Percentiles rank a stretch among this genome's conserved stretches.
Evolutionary conservation across 2,888 invertebrate genomes (phyloP).

Genomic region (Cephonodes hylas): DNA sequence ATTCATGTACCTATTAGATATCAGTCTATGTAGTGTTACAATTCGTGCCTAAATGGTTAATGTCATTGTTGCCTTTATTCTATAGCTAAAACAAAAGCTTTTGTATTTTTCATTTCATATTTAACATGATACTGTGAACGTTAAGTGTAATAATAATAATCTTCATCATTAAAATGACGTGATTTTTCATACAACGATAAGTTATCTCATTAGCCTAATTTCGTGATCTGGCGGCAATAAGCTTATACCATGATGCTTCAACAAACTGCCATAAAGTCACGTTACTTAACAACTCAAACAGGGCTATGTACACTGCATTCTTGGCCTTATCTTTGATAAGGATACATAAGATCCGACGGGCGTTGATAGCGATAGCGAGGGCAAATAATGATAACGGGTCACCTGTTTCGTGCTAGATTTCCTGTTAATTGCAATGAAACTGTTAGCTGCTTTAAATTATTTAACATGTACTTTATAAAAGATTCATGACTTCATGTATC

Average conservation of each 20-base stretch:
- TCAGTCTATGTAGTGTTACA: too few relatives aligned
- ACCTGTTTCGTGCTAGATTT: conserved; percentile 2
- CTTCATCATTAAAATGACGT: background rate
- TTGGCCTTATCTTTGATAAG: conserved; percentile 21
- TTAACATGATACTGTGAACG: too few relatives aligned
- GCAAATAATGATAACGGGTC: conserved; percentile 15
- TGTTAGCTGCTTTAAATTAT: background rate
- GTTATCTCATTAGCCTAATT: conserved; percentile 10
- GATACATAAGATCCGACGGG: conserved; percentile 13
- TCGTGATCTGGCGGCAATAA: conserved; percentile 2
- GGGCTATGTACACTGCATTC: conserved; percentile 11
- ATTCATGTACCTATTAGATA: too few relatives aligned
- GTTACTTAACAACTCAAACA: conserved; percentile 11
- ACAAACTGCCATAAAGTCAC: conserved; percentile 12
- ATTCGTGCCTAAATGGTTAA: too few relatives aligned
- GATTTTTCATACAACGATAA: background rate
- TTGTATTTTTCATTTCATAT: too few relatives aligned
- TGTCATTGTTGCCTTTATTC: too few relatives aligned
- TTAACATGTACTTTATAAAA: background rate
- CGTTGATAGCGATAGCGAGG: conserved; percentile 21
- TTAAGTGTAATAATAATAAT: background rate
- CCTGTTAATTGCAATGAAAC: conserved; percentile 2
- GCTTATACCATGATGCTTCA: conserved; percentile 6
- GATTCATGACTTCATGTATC: too few relatives aligned
- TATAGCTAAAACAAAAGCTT: too few relatives aligned